Percentiles rank a stretch among this genome's conserved stretches.
Evolutionary conservation across 2,797 vertebrate genomes (phyloP).

Genomic region (Hydrocynus forskahlii): DNA sequence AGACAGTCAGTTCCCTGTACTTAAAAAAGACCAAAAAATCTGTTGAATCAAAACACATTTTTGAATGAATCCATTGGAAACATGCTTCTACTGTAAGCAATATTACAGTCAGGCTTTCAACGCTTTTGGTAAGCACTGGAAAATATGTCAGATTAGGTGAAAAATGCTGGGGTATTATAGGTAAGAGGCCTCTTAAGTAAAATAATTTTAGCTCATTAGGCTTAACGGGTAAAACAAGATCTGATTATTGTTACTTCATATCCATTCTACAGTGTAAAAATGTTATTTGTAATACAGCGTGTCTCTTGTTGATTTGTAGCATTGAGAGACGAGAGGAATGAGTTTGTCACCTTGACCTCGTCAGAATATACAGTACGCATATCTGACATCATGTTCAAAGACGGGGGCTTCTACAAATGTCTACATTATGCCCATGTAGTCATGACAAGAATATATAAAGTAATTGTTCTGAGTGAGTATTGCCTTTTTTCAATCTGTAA

Average conservation of each 20-base stretch:
- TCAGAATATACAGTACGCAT: slow-evolving; percentile 67
- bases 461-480: slow-evolving; percentile 75
- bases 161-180: not conserved
- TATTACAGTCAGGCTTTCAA: too few relatives aligned
- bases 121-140: too few relatives aligned
- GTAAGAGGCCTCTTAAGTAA: not conserved
- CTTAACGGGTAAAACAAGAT: not conserved
- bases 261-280: not conserved
- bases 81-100: too few relatives aligned
- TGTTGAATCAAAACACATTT: too few relatives aligned
- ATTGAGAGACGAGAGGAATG: slow-evolving; percentile 65
- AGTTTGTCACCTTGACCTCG: slow-evolving; percentile 56
- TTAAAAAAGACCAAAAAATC: too few relatives aligned
- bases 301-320: slow-evolving; percentile 55
- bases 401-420: slow-evolving; percentile 77
- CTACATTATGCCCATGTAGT: slow-evolving; percentile 43
- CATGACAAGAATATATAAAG: slow-evolving; percentile 58
- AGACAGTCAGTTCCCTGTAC: too few relatives aligned
- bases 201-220: not conserved
- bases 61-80: too few relatives aligned
- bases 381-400: slow-evolving; percentile 67
- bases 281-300: not conserved
- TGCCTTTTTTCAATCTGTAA: not conserved
- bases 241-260: not conserved
- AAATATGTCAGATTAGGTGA: too few relatives aligned